Conservation (phyloP, 2,797 vertebrate species). For the Eutrigla gurnardus region DNA sequence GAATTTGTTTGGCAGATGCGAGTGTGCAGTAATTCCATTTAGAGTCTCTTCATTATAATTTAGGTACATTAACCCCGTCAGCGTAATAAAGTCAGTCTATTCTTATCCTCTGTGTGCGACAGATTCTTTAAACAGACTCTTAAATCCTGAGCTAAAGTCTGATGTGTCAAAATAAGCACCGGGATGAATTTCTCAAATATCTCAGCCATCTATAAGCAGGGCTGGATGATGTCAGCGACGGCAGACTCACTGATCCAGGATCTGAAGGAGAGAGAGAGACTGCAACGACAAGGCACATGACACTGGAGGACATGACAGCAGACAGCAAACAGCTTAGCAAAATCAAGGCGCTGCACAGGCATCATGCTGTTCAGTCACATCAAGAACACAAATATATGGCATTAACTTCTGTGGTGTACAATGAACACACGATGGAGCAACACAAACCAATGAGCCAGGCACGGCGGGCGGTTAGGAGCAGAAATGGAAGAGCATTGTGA, state of each 20-base stretch:
- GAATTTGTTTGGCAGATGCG: constrained; percentile 30
- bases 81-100: constrained; percentile 11
- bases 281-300: constrained; percentile 40
- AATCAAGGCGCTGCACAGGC: constrained; percentile 51
- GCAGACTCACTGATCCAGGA: constrained; percentile 31
- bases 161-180: constrained; percentile 29
- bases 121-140: constrained; percentile 36
- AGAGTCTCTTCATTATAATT: constrained; percentile 39
- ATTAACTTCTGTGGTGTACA: constrained; percentile 32
- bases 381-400: constrained; percentile 48
- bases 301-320: constrained; percentile 58
- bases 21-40: constrained; percentile 24
- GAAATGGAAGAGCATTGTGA: background rate
- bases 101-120: constrained; percentile 34
- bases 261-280: constrained; percentile 36
- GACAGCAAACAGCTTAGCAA: constrained; percentile 65
- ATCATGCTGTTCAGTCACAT: constrained; percentile 59
- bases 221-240: constrained; percentile 46
- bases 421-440: constrained; percentile 33
- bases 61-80: constrained; percentile 40
- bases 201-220: constrained; percentile 35
- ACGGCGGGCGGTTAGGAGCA: constrained; percentile 16
- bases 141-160: constrained; percentile 32
- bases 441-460: constrained; percentile 21
- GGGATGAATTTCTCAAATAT: constrained; percentile 27